Conservation (phyloP, 1,140 invertebrate species). For the Drusus annulatus region DNA sequence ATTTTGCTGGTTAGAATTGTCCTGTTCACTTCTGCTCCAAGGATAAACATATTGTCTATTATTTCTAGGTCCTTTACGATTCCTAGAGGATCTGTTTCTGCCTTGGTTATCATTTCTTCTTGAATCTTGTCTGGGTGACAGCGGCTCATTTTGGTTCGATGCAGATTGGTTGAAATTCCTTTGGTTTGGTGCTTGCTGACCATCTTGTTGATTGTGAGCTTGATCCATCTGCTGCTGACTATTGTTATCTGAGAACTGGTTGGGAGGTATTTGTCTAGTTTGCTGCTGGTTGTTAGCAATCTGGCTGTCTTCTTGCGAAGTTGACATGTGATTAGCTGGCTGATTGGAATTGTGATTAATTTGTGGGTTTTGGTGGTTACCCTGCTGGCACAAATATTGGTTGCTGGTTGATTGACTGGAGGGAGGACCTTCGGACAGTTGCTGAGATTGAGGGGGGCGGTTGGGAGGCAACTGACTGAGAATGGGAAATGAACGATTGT, state of each 20-base stretch:
- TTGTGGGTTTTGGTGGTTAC: background rate
- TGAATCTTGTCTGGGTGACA: conserved; percentile 34
- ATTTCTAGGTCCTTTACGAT: conserved; percentile 49
- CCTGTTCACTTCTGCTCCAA: conserved; percentile 53
- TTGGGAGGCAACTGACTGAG: conserved; percentile 1
- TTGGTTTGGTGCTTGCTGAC: conserved; percentile 15
- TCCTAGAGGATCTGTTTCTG: conserved; percentile 46
- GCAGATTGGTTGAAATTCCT: conserved; percentile 16
- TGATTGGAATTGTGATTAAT: conserved; percentile 7
- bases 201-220: conserved; percentile 21
- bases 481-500: background rate
- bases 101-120: conserved; percentile 45
- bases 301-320: conserved; percentile 27
- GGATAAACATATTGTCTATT: conserved; percentile 44
- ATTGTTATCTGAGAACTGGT: conserved; percentile 40
- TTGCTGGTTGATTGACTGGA: conserved; percentile 7
- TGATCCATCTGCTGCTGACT: conserved; percentile 45
- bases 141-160: conserved; percentile 1
- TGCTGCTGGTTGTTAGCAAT: background rate
- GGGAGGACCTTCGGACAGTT: conserved; percentile 2
- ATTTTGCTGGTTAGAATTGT: conserved; percentile 41
- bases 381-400: conserved; percentile 11
- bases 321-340: conserved; percentile 32
- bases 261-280: conserved; percentile 48
- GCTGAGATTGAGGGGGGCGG: conserved; percentile 6